Conservation (phyloP, 2,113 vertebrate species). For the Ancistrus triradiatus region DNA sequence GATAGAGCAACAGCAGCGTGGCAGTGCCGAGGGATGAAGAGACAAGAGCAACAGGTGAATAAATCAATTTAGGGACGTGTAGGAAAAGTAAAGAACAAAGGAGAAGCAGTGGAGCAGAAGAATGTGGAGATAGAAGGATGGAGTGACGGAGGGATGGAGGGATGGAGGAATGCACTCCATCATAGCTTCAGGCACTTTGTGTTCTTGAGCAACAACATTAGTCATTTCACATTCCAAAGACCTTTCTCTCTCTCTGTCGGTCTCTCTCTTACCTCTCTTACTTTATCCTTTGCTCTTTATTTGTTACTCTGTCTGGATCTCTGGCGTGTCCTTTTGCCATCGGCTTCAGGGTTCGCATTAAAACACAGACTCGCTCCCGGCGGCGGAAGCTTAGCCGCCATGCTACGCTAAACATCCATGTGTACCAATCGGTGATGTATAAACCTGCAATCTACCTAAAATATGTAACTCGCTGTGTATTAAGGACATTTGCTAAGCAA, state of each 20-base stretch:
- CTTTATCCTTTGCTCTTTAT: not conserved
- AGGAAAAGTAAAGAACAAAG: conserved; percentile 20
- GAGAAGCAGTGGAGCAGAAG: not conserved
- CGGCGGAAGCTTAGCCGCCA: conserved; percentile 44
- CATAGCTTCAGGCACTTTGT: conserved; percentile 69
- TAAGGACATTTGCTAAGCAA: conserved; percentile 54
- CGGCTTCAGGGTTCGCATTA: conserved; percentile 30
- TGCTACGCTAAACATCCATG: conserved; percentile 62
- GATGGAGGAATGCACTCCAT: conserved; percentile 64
- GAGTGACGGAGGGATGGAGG: conserved; percentile 32
- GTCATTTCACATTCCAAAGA: conserved; percentile 75
- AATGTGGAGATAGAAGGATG: conserved; percentile 17
- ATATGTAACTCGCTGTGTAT: conserved; percentile 56
- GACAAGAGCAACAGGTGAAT: not conserved
- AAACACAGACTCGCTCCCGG: conserved; percentile 59
- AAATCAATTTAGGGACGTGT: not conserved
- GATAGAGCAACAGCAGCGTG: not conserved
- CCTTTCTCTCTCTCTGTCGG: conserved; percentile 61
- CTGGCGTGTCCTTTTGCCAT: not conserved
- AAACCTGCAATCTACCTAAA: conserved; percentile 60
- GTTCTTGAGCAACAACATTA: conserved; percentile 76
- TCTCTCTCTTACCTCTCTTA: not conserved
- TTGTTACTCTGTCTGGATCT: too few species aligned
- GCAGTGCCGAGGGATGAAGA: conserved; percentile 4
- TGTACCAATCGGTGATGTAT: conserved; percentile 68